Percentiles rank a stretch among this genome's conserved stretches.
Conservation (phyloP, 2,888 invertebrate genomes). For the Anthrax anthrax region DNA sequence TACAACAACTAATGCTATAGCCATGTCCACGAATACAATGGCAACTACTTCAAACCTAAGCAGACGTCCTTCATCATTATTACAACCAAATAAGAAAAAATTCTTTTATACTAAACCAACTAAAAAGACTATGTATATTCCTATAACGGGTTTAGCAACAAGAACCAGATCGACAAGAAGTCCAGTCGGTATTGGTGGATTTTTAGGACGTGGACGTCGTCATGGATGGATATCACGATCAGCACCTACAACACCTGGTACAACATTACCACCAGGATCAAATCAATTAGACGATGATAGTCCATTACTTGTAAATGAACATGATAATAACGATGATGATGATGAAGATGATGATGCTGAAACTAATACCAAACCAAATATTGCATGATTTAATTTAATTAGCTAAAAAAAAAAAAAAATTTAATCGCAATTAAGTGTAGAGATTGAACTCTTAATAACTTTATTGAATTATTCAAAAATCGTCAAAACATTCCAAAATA, state of each 20-base stretch:
- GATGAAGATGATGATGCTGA: slow-evolving; percentile 40
- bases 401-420: no score
- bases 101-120: slow-evolving; percentile 40
- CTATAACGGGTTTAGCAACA: slow-evolving; percentile 33
- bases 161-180: slow-evolving; percentile 21
- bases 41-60: slow-evolving; percentile 20
- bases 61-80: slow-evolving; percentile 24
- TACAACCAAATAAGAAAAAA: slow-evolving; percentile 33
- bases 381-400: no score
- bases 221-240: slow-evolving; percentile 56
- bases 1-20: slow-evolving; percentile 21
- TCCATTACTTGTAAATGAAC: slow-evolving; percentile 44
- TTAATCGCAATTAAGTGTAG: no score
- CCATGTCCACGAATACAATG: slow-evolving; percentile 21
- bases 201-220: slow-evolving; percentile 30
- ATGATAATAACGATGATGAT: slow-evolving; percentile 39
- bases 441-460: no score
- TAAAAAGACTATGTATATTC: slow-evolving; percentile 55
- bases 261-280: slow-evolving; percentile 46
- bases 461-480: no score
- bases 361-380: no score
- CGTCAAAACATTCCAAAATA: no score
- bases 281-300: slow-evolving; percentile 48
- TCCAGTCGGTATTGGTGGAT: slow-evolving; percentile 28
- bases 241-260: slow-evolving; percentile 65